Evolutionary conservation across 2,888 invertebrate species (phyloP), one percentile per base, ranked within the genome.

Genomic region (Synergus gifuensis): DNA sequence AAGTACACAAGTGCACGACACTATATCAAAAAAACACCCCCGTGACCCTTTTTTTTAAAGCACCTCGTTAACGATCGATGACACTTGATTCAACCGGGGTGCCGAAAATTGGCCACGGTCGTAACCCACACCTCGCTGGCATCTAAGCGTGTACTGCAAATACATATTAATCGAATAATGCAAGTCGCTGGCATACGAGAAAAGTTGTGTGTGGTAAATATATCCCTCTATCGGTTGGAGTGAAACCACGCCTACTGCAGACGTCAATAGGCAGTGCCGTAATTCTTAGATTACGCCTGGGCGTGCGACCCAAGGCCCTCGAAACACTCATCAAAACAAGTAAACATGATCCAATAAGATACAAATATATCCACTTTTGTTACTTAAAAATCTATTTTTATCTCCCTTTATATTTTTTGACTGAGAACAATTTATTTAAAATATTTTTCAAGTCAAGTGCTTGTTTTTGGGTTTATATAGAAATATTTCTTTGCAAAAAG

Each of bases 231-330:
- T 87, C 88, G 86, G 85, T 78, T 84, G 83, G 82, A 83, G 83
- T 79, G 85, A 90, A 87, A 86, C 92, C 93, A 92, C 93, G 92
- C 93, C 93, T 90, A 92, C 92, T 86, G 87, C 86, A 88, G 89
- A 92, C 92, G 92, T 92, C 92, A 92, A 92, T 92, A 92, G 90
- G 87, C 90, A 91, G 89, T 90, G 89, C 89, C 90, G 91, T 91
- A 86, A 79, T 63, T 69, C 76, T 42, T 64, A 77, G 78, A 78
- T 76, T 78, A 66, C 40, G 83, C 67, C 78, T 82, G 83, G 81
- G 78, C 76, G 58, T 44, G 58, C 44, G 78, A 64, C 44, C 44
- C 69, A 49, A 69, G 22, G 69, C 42, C 69, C 22, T 22, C 16
- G 18, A 12, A 18, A 62, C 28, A 28, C 60, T 62, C 62, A 62